Base-by-base conservation (phyloP, 2,888 invertebrate species). In the Andrena flavipes region DNA sequence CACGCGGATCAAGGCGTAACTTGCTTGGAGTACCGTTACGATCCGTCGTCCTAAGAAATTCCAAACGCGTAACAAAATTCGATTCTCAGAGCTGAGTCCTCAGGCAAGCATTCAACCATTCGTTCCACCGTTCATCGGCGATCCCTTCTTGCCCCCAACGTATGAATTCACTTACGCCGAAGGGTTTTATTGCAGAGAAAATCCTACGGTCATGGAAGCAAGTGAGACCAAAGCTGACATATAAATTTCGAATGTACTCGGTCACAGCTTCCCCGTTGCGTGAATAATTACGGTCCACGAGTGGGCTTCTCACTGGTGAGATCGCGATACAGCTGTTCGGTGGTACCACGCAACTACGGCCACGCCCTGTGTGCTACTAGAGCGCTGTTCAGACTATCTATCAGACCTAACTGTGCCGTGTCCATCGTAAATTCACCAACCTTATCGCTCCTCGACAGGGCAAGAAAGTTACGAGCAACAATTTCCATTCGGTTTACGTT, bases 11-110 rank as follows among this genome's bases (percentile, higher is more conserved):
- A 60, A 79, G 86, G 83, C 83, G 80, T 83, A 87, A 80, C 80
- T 87, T 82, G 84, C 76, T 75, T 79, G 42, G 29, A 26, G 62
- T 86, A 87, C 88, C 88, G 88, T 87, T 86, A 88, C n/a, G 29
- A 42, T n/a, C 76, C 74, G 56, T 82, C 67, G 78, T 76, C 75
- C 71, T 67, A 74, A 83, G 74, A 79, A 81, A 87, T 85, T 84
- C 77, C 84, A 65, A 84, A 82, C 88, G 80, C 82, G 80, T 88
- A 88, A 88, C 76, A 74, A 82, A 83, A 76, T 80, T 84, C 71
- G 72, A 80, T 73, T 62, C 26, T 63, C 59, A 64, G 72, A 71
- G 62, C 59, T 74, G 64, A 59, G 74, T 42, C 67, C n/a, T 56
- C 23, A 70, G 48, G 1, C 35, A 30, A 51, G 10, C 16, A 6